These are phyloP conservation scores for Scolanthus callimorphus DNA, from an alignment of 92 coral and sea anemone genomes.

Conservation along the genomic window DNA sequence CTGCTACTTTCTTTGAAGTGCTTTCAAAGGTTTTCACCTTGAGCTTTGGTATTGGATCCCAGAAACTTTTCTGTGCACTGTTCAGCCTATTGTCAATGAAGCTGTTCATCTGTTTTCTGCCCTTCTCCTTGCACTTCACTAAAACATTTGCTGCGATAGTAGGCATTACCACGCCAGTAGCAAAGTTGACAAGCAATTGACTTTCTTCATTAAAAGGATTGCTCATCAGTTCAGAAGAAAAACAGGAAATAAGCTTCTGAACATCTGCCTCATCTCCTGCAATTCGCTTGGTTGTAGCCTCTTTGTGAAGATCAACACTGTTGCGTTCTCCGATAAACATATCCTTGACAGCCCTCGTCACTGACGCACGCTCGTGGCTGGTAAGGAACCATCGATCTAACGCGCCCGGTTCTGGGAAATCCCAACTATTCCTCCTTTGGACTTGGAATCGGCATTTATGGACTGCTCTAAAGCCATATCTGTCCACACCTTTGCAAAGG, in stretches of 20 bases:
- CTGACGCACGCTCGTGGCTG: conserved; percentile 51
- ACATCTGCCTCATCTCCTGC: conserved; percentile 48
- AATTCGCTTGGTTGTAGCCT: conserved; percentile 29
- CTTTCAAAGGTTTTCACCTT: conserved; percentile 44
- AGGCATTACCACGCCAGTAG: conserved; percentile 60
- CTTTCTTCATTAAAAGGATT: conserved; percentile 45
- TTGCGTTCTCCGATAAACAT: conserved; percentile 26
- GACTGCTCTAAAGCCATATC: conserved; percentile 63
- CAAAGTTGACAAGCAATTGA: conserved; percentile 33
- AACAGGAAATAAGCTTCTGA: conserved; percentile 35
- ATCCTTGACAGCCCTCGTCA: conserved; percentile 47
- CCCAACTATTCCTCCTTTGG: no score
- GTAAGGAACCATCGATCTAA: conserved; percentile 53
- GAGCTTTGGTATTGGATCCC: conserved; percentile 36
- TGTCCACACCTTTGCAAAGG: conserved; percentile 52
- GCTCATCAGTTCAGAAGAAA: conserved; percentile 34
- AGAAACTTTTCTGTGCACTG: conserved; percentile 4
- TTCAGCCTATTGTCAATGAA: conserved; percentile 40
- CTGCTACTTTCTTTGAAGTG: conserved; percentile 19
- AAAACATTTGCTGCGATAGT: conserved; percentile 30
- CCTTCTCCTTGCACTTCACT: conserved; percentile 26
- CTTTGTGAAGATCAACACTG: conserved; percentile 18
- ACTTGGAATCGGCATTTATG: conserved; percentile 49
- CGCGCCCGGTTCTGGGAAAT: conserved; percentile 46
- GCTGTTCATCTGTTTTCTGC: conserved; percentile 46